Evolutionary conservation across 92 coral and sea anemone genomes (phyloP).

Genomic region (Actinernus sp.): DNA sequence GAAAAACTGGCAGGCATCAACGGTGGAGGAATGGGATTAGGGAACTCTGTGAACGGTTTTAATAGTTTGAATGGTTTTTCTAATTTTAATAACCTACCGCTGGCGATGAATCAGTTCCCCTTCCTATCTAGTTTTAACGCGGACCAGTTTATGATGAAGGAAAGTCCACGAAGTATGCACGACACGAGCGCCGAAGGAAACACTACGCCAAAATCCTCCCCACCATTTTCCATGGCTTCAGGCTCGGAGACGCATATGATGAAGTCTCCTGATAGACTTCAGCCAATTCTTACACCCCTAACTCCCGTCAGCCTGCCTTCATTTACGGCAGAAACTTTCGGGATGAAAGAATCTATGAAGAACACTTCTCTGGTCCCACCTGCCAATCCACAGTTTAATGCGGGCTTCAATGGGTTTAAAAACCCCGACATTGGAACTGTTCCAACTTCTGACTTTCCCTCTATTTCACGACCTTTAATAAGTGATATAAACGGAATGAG

Average conservation of each 20-base stretch:
- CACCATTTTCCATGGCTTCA: conserved; percentile 71
- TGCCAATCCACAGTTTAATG: conserved; percentile 73
- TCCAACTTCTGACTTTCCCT: conserved; percentile 92
- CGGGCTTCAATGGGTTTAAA: conserved; percentile 98
- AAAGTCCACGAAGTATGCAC: conserved; percentile 73
- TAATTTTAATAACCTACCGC: conserved; percentile 83
- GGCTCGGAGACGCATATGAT: conserved; percentile 58
- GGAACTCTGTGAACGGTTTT: conserved; percentile 67
- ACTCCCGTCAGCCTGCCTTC: conserved; percentile 93
- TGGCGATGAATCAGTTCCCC: conserved; percentile 92
- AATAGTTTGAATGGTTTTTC: conserved; percentile 90
- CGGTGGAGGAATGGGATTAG: conserved; percentile 66
- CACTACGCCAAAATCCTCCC: conserved; percentile 69
- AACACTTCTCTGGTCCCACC: conserved; percentile 78
- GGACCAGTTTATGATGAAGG: conserved; percentile 93
- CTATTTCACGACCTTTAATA: conserved; percentile 90
- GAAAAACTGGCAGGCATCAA: conserved; percentile 63
- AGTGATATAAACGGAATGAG: conserved; percentile 92
- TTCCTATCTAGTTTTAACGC: conserved; percentile 90
- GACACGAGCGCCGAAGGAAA: conserved; percentile 56
- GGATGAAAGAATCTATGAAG: conserved; percentile 84
- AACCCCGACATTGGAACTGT: conserved; percentile 90
- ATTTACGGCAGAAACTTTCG: conserved; percentile 86
- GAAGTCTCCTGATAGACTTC: conserved; percentile 88
- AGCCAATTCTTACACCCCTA: conserved; percentile 94